Base-by-base conservation (phyloP, 64 coral and sea anemone species). In the Astreopora myriophthalma region DNA sequence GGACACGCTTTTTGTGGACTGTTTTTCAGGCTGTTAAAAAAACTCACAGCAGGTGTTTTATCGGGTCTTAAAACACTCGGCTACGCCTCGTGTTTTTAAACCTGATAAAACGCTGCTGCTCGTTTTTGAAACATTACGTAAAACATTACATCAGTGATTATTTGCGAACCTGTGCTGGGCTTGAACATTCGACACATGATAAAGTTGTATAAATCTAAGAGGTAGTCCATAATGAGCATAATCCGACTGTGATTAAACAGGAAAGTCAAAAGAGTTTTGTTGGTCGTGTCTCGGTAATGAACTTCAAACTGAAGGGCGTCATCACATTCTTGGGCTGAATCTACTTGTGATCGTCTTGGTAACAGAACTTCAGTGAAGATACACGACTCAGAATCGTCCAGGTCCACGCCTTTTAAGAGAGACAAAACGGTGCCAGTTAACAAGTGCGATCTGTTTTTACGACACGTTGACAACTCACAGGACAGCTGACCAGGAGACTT, bases 221-320 rank as follows among this genome's bases (percentile, higher is more conserved):
- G 44, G 48, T 95, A 95, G 37, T 98, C 96, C 8, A 95, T 95
- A 23, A 95, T 93, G 20, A 95, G 63, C 64, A 90, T 88, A 6
- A 98, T 98, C 28, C 96, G 96, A 60, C 96, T 98, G 81, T 95
- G 87, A 40, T 95, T 95, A 48, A 95, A 89, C 3, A 98, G 83
- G 46, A 95, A 93, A 0, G 96, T 98, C 51, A 98, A 49, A 31
- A 92, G 68, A 19, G 94, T 98, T 30, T 75, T 95, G 29, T 51
- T 95, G 0, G 84, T 74, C 35, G 85, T 98, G 20, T 98, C 96
- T 20, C 90, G 74, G 72, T 95, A 98, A 83, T 98, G 96, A n/a
- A 98, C 96, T 40, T 98, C 96, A 72, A 98, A 98, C 87, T 98
- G 96, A 28, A 92, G 66, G 14, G 74, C 81, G 24, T 89, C 12